Base-by-base conservation (phyloP, 2,888 invertebrate genomes). In the Trichogramma evanescens region DNA sequence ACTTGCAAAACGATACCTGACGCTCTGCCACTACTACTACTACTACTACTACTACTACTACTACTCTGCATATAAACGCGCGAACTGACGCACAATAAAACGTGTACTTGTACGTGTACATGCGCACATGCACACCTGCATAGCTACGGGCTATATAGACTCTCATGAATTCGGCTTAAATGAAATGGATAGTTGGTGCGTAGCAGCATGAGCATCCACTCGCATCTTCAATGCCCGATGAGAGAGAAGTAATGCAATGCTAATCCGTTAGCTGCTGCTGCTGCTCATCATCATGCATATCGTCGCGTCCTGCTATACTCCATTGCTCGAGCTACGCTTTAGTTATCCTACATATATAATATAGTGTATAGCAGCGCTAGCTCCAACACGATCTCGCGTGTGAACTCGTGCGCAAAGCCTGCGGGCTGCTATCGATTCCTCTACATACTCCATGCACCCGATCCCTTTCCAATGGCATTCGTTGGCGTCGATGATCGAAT, bases 151-250 rank as follows among this genome's bases (percentile, higher is more conserved):
- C 59, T 26, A 26, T 26, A 26, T 26, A 26, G 63, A 64, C 58
- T 65, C 71, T 74, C 74, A 74, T 77, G 77, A 77, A 78, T 77
- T 75, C 72, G 75, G 76, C 77, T 78, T 77, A 78, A 72, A 71
- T 76, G 77, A 77, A 77, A 78, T 76, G 71, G 77, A 77, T 76
- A 76, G 70, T 56, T 54, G 63, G 57, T 10, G 41, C 13, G 13
- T 41, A 48, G 26, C 26, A 26, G 26, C 26, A 26, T 26, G 26
- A 26, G 26, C 39, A 26, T 43, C 39, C 26, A 5, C 40, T 52
- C 53, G 7, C 42, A 50, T 57, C 50, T 7, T 50, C 26, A 26
- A 10, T 45, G 45, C 43, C 44, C 44, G 26, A 49, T 54, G 53
- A 51, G 62, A 63, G 59, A 59, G 55, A 56, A 63, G 69, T 77